Evolutionary conservation across 92 coral and sea anemone genomes (phyloP).

Genomic region (Chrysogorgia sp.): DNA sequence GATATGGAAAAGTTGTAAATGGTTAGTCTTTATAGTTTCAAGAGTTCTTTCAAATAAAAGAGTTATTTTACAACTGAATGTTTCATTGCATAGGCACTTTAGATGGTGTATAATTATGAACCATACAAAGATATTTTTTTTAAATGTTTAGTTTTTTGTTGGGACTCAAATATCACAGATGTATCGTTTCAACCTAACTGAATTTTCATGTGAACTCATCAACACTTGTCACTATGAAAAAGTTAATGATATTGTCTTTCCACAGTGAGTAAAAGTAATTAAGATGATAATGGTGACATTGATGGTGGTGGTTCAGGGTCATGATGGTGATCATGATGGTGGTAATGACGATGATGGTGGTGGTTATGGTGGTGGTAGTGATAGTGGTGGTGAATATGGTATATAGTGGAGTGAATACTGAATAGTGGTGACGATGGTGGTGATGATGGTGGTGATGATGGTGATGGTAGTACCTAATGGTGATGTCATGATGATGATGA

Average conservation of each 20-base stretch:
- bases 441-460: too few species aligned
- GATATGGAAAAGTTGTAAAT: too few species aligned
- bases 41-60: too few species aligned
- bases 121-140: not conserved
- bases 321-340: not conserved
- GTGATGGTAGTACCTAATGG: too few species aligned
- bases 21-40: too few species aligned
- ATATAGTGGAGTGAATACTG: not conserved
- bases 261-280: constrained; percentile 71
- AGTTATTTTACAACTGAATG: too few species aligned
- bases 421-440: too few species aligned
- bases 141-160: constrained; percentile 84
- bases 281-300: not conserved
- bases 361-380: too few species aligned
- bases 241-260: constrained; percentile 87
- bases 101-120: not conserved
- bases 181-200: constrained; percentile 78
- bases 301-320: too few species aligned
- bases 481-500: too few species aligned
- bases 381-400: too few species aligned
- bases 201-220: constrained; percentile 69
- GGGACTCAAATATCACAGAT: constrained; percentile 87
- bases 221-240: constrained; percentile 86
- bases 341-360: too few species aligned
- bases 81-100: not conserved